phyloP scores from a whole-genome alignment of 2,113 vertebrate species.

The Rhinoptilus africanus region DNA sequence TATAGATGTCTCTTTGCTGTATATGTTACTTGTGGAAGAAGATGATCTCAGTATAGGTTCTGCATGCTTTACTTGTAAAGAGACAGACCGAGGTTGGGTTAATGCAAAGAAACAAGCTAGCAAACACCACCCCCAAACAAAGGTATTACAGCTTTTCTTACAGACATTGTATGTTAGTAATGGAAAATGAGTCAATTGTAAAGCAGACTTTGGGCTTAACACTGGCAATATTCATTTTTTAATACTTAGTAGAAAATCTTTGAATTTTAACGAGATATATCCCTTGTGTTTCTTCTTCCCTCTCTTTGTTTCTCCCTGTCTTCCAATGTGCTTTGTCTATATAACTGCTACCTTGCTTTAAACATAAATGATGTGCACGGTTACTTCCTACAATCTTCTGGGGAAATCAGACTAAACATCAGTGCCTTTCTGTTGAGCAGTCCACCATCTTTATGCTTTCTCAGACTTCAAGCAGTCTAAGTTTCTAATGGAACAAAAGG shows the following conservation, averaged over 20 bases:
- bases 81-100: background rate
- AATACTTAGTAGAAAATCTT: constrained; percentile 17
- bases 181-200: background rate
- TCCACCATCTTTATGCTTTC: constrained; percentile 99
- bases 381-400: constrained; percentile 72
- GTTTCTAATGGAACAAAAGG: constrained; percentile 94
- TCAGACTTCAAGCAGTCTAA: constrained; percentile 97
- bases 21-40: background rate
- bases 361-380: constrained; percentile 68
- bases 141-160: background rate
- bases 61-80: background rate
- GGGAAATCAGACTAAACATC: constrained; percentile 86
- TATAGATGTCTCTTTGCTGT: background rate
- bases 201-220: background rate
- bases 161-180: background rate
- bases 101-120: background rate
- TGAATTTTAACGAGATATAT: constrained; percentile 73
- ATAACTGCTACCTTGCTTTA: constrained; percentile 76
- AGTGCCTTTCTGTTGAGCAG: constrained; percentile 94
- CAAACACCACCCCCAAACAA: background rate
- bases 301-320: constrained; percentile 58
- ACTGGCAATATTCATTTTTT: background rate
- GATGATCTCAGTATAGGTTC: background rate
- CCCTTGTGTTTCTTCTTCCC: constrained; percentile 75
- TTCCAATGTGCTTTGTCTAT: constrained; percentile 70